These are phyloP conservation scores for Podilymbus podiceps DNA, from an alignment of 2,113 vertebrate species.

Conservation along the genomic window DNA sequence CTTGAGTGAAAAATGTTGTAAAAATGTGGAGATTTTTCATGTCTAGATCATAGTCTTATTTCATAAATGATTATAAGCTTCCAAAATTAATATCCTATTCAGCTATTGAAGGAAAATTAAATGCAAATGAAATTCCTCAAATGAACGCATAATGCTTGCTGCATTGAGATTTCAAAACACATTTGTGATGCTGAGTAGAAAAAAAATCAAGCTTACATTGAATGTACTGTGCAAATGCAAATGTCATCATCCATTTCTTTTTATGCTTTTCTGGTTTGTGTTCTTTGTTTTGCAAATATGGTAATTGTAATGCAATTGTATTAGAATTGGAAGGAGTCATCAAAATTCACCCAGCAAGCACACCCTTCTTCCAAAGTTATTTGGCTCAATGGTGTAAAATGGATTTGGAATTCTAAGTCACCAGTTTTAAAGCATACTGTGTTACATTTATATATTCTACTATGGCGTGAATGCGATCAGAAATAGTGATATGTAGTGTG, in stretches of 20 bases:
- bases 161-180: constrained; percentile 23
- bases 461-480: neutral
- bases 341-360: constrained; percentile 2
- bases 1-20: neutral
- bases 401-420: neutral
- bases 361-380: neutral
- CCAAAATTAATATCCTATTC: constrained; percentile 51
- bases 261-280: constrained; percentile 19
- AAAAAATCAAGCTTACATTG: constrained; percentile 2
- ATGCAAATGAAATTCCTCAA: constrained; percentile 58
- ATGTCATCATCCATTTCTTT: constrained; percentile 45
- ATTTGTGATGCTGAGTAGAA: constrained; percentile 29
- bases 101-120: constrained; percentile 40
- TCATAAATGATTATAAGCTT: neutral
- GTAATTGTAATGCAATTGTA: constrained; percentile 43
- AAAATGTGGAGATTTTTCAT: constrained; percentile 15
- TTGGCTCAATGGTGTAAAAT: neutral
- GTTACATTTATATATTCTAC: neutral
- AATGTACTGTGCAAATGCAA: constrained; percentile 21
- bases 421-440: neutral
- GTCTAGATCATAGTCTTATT: neutral
- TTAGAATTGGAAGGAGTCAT: constrained; percentile 34
- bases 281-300: constrained; percentile 54
- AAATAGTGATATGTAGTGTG: neutral
- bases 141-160: constrained; percentile 23